These are phyloP conservation scores for Myotis yumanensis DNA, from an alignment of 2,113 vertebrate species.

Conservation along the genomic window DNA sequence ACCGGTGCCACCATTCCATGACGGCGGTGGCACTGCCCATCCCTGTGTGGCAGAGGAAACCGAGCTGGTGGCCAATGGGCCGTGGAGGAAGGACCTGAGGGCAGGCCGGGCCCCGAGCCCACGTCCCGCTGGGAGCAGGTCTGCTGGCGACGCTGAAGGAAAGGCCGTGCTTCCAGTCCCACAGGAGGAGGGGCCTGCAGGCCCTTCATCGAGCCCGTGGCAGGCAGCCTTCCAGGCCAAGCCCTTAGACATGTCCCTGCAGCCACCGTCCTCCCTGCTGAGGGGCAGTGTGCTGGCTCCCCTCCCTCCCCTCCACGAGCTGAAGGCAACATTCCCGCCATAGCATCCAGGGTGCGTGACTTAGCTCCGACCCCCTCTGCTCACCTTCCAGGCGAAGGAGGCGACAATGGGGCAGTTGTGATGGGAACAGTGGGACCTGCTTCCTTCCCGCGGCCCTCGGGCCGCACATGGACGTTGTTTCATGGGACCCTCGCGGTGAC, in stretches of 20 bases:
- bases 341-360: rapidly evolving
- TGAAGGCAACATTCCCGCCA: rapidly evolving
- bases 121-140: rapidly evolving
- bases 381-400: background rate
- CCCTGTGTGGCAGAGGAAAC: rapidly evolving
- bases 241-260: background rate
- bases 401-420: rapidly evolving
- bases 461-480: rapidly evolving
- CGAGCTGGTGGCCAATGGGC: rapidly evolving
- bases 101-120: background rate
- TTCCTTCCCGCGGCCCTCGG: rapidly evolving
- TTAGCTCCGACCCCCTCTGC: rapidly evolving
- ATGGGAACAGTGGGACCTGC: rapidly evolving
- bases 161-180: too few species aligned
- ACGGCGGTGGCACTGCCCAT: rapidly evolving
- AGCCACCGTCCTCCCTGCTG: too few species aligned
- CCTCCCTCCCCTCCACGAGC: background rate
- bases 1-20: rapidly evolving
- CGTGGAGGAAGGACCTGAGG: background rate
- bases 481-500: rapidly evolving
- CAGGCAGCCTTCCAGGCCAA: background rate
- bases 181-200: rapidly evolving
- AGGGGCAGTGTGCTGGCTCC: too few species aligned
- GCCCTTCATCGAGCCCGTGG: background rate
- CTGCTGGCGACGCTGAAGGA: background rate